These are phyloP conservation scores for Chloropsis hardwickii DNA, from an alignment of 2,113 vertebrate species.

Conservation along the genomic window DNA sequence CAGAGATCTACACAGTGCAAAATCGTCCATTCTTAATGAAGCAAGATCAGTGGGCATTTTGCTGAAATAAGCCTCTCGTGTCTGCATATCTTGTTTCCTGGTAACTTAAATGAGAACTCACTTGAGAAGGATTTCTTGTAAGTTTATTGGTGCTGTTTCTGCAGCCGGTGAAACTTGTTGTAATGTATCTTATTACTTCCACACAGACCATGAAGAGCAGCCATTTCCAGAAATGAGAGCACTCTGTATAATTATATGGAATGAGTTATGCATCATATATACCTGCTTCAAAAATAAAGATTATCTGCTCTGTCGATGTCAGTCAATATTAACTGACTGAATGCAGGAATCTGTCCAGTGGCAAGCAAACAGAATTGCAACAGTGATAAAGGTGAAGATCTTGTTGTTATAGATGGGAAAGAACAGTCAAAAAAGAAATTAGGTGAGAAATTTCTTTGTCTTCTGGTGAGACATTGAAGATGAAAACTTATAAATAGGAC, in stretches of 20 bases:
- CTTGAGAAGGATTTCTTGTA: neutral
- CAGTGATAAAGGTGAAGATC: neutral
- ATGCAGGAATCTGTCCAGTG: neutral
- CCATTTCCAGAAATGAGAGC: constrained; percentile 52
- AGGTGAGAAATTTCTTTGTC: neutral
- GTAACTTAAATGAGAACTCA: neutral
- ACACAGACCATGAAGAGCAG: neutral
- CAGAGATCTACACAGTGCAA: neutral
- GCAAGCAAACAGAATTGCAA: neutral
- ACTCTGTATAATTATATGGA: constrained; percentile 9
- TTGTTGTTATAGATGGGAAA: neutral
- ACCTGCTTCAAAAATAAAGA: neutral
- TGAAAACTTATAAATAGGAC: neutral
- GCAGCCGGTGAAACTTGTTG: neutral
- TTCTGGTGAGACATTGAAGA: neutral
- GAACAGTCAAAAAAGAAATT: neutral
- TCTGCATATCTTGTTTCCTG: neutral
- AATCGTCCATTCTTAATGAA: neutral
- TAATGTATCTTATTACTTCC: neutral
- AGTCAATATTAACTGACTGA: neutral
- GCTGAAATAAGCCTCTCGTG: neutral
- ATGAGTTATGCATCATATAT: constrained; percentile 44
- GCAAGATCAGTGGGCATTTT: neutral
- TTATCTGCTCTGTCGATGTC: neutral
- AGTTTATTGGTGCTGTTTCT: neutral